Conservation (phyloP, 2,797 vertebrate genomes). For the Falco concolor region DNA sequence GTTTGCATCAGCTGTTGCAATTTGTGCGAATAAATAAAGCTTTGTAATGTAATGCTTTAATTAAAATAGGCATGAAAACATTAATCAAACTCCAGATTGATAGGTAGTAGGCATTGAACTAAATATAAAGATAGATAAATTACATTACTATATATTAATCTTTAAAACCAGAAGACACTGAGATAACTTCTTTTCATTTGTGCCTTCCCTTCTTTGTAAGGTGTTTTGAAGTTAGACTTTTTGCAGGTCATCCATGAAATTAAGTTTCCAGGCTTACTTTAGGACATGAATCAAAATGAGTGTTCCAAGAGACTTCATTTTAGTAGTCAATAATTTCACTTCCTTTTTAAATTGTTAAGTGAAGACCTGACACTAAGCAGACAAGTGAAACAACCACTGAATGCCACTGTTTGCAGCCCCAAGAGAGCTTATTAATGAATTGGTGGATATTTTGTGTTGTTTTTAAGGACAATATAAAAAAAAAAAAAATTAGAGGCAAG, state of each 20-base stretch:
- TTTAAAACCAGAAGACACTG: neutral
- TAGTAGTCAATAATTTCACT: neutral
- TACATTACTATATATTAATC: neutral
- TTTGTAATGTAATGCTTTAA: neutral
- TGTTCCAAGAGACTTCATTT: neutral
- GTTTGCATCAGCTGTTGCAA: neutral
- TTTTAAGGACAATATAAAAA: neutral
- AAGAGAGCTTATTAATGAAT: neutral
- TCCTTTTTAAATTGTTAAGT: neutral
- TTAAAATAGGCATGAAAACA: neutral
- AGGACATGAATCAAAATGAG: neutral
- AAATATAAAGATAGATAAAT: neutral
- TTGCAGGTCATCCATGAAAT: neutral
- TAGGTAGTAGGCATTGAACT: neutral
- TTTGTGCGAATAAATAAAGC: neutral
- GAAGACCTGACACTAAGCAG: neutral
- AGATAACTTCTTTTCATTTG: neutral
- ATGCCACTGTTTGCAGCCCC: neutral
- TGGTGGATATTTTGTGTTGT: neutral
- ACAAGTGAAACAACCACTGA: neutral
- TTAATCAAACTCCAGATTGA: neutral
- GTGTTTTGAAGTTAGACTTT: neutral
- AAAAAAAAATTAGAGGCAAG: neutral
- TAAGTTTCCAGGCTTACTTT: neutral
- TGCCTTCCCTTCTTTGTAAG: neutral